Evolutionary conservation across 2,797 vertebrate genomes (phyloP).

Genomic region (Triplophysa bombifrons): DNA sequence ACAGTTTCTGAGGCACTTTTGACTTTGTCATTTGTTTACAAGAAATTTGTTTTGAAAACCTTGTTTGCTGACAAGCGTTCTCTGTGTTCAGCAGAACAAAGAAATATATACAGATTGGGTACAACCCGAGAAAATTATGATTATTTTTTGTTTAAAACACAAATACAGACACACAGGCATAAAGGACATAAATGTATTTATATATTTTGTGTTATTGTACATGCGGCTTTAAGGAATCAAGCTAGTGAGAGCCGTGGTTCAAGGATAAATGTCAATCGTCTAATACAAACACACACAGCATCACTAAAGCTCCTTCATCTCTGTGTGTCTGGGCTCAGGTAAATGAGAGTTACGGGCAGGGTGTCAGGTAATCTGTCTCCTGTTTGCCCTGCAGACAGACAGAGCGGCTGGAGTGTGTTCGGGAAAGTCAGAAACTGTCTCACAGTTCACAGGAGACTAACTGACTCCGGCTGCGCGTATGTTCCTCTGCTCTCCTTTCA

Average conservation of each 20-base stretch:
- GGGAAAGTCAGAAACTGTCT: constrained; percentile 29
- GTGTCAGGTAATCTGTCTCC: constrained; percentile 25
- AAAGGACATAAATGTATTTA: neutral
- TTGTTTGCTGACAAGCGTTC: no score
- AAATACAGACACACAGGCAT: no score
- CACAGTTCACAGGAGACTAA: constrained; percentile 46
- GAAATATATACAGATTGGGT: no score
- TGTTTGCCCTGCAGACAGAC: constrained; percentile 30
- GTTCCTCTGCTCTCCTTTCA: constrained; percentile 26
- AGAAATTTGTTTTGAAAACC: no score
- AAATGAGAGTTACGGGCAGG: constrained; percentile 14
- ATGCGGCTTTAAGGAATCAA: neutral
- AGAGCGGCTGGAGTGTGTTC: constrained; percentile 3
- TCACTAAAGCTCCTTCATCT: constrained; percentile 8
- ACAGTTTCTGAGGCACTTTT: no score
- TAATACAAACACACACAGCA: constrained; percentile 4
- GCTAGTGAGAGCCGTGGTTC: neutral
- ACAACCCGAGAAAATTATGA: no score
- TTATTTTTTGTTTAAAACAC: no score
- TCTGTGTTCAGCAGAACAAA: no score
- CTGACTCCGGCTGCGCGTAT: constrained; percentile 48
- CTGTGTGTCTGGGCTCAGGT: constrained; percentile 20
- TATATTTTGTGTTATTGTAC: constrained; percentile 5
- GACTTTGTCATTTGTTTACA: no score
- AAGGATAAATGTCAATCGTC: neutral